A percentile compares a stretch with the other conserved stretches of the same genome.
These are phyloP conservation scores for Protaetia brevitarsis DNA, from an alignment of 1,140 invertebrate genomes.

Conservation along the genomic window DNA sequence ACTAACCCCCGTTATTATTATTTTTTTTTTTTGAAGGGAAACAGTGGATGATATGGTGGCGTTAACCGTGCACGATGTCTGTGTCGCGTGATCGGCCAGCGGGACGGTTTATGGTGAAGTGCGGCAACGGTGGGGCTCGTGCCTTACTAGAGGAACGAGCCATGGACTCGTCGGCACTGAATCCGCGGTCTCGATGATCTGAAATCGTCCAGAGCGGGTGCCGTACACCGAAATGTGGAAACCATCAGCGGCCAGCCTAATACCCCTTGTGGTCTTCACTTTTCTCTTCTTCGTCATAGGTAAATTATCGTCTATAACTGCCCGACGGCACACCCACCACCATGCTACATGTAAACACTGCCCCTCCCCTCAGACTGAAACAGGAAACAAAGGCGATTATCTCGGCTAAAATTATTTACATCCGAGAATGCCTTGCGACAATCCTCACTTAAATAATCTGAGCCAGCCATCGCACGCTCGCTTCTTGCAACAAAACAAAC, in stretches of 20 bases:
- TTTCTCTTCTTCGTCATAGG: slow-evolving; percentile 41
- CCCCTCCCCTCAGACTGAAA: slow-evolving; percentile 41
- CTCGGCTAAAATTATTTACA: no score
- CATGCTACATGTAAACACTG: slow-evolving; percentile 47
- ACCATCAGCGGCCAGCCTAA: slow-evolving; percentile 32
- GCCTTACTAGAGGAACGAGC: slow-evolving; percentile 30
- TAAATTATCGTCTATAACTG: slow-evolving; percentile 28
- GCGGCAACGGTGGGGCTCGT: slow-evolving; percentile 29
- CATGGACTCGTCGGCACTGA: slow-evolving; percentile 42
- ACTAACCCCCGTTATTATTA: slow-evolving; percentile 19
- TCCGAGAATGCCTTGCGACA: background rate
- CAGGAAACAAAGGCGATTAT: slow-evolving; percentile 40
- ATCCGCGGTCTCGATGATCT: slow-evolving; percentile 43
- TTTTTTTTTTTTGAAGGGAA: no score
- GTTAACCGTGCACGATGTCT: slow-evolving; percentile 29
- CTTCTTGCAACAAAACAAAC: no score
- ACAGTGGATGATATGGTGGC: slow-evolving; percentile 30
- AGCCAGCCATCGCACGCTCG: no score
- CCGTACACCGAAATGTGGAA: slow-evolving; percentile 39
- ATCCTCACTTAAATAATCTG: no score
- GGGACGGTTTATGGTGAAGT: slow-evolving; percentile 20
- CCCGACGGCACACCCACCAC: slow-evolving; percentile 40
- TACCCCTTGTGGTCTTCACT: slow-evolving; percentile 37
- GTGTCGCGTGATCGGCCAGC: slow-evolving; percentile 15
- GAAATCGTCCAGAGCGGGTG: slow-evolving; percentile 28